Evolutionary conservation across 2,888 invertebrate genomes (phyloP), one percentile per base, ranked within the genome.

Genomic region (Physocephala rufipes): DNA sequence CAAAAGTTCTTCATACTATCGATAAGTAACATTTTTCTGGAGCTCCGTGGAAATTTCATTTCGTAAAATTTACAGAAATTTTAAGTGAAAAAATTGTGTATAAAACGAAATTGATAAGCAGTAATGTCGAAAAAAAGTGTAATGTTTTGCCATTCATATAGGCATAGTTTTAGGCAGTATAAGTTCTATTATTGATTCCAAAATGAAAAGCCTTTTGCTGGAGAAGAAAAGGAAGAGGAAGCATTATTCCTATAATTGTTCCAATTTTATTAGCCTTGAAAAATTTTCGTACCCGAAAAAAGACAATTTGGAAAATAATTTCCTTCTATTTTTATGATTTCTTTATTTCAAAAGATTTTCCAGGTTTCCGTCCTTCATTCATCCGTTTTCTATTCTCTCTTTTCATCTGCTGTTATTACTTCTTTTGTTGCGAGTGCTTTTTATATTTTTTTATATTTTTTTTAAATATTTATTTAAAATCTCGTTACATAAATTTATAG

Each of bases 91-190:
- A 64, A 71, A 67, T 73, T 55, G 70, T 63, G 63, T 9, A 45
- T 36, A 62, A 68, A 19, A 16, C 69, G 71, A 71, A 71, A 73
- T 47, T 70, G 65, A 73, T 77, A 73, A 65, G 45, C 67, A 75
- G 79, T 78, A 78, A 82, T 82, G 82, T 81, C 85, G 62, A 85
- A 84, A 75, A 85, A 84, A 80, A 85, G 82, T 84, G 85, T 85
- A 68, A 68, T 43, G 26, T 55, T 58, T 24, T 67, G 43, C 2
- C n/a, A 30, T 36, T 24, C 24, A 12, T 24, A 19, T 2, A 49
- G 2, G 19, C 16, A 19, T 19, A 28, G 15, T 26, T 4, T 15
- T 58, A 28, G 36, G 12, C 15, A 58, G 26, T 28, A 12, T 16
- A 58, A 58, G 26, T 16, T 24, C 26, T 15, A 16, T 26, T 58